Conservation (phyloP, 2,113 vertebrate genomes). For the Forbesichthys agassizii region DNA sequence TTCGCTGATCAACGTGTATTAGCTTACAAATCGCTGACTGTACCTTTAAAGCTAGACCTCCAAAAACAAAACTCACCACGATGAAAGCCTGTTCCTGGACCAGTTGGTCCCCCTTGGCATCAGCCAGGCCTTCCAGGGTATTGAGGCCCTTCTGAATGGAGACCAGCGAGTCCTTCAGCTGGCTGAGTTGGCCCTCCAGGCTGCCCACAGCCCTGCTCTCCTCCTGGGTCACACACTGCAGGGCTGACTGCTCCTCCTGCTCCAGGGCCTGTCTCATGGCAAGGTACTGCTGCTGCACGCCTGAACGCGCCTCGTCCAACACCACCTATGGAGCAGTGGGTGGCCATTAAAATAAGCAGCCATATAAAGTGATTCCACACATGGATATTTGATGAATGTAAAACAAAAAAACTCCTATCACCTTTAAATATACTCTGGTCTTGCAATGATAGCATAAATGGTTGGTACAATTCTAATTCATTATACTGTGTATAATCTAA, state of each 20-base stretch:
- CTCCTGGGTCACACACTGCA: slow-evolving; percentile 69
- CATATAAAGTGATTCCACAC: not conserved
- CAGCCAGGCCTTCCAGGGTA: slow-evolving; percentile 62
- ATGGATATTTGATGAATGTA: no score
- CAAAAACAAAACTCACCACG: slow-evolving; percentile 48
- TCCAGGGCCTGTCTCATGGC: slow-evolving; percentile 73
- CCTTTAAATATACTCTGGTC: no score
- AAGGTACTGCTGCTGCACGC: slow-evolving; percentile 71
- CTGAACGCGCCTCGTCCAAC: slow-evolving; percentile 41
- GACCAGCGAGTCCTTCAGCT: slow-evolving; percentile 52
- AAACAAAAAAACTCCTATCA: no score
- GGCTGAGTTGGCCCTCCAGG: slow-evolving; percentile 64
- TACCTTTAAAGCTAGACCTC: no score
- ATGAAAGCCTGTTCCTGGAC: slow-evolving; percentile 76
- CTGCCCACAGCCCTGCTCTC: slow-evolving; percentile 63
- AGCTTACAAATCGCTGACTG: no score
- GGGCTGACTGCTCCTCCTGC: slow-evolving; percentile 70
- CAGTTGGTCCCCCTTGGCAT: slow-evolving; percentile 53
- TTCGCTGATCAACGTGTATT: no score
- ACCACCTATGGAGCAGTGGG: slow-evolving; percentile 40
- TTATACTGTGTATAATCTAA: no score
- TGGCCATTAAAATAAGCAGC: not conserved
- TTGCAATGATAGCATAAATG: no score
- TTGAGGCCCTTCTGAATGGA: slow-evolving; percentile 62
- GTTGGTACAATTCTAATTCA: no score